Conservation (phyloP, 2,888 invertebrate genomes). For the Hypercompe scribonia region DNA sequence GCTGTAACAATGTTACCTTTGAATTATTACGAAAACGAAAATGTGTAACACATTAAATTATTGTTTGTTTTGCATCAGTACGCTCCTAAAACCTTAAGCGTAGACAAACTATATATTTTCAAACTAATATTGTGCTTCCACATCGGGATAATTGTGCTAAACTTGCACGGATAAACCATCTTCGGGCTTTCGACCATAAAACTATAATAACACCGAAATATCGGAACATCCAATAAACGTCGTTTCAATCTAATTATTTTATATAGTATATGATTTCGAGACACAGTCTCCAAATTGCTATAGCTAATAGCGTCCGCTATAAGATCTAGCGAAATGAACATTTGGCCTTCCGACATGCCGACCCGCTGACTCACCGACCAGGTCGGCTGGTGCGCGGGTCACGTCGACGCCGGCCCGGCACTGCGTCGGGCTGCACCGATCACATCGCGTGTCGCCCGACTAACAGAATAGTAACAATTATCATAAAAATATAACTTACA, state of each 20-base stretch:
- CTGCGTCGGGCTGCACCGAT: constrained; percentile 15
- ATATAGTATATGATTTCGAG: constrained; percentile 44
- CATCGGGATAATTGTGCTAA: constrained; percentile 45
- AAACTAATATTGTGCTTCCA: constrained; percentile 46
- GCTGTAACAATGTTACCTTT: constrained; percentile 31
- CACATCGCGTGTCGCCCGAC: constrained; percentile 39
- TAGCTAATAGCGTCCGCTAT: constrained; percentile 40
- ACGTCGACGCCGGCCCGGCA: constrained; percentile 2
- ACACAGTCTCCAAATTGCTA: constrained; percentile 50
- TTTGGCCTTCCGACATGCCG: constrained; percentile 12
- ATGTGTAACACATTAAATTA: constrained; percentile 18
- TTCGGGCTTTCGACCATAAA: constrained; percentile 52
- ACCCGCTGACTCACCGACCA: constrained; percentile 2
- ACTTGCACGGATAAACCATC: constrained; percentile 45
- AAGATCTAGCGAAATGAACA: constrained; percentile 40
- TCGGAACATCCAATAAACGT: constrained; percentile 55
- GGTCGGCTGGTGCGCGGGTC: not conserved
- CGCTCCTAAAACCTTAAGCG: constrained; percentile 25
- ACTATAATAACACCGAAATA: constrained; percentile 54
- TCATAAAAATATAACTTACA: constrained; percentile 56
- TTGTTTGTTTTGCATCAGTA: constrained; percentile 32
- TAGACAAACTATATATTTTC: constrained; percentile 18
- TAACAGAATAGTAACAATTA: constrained; percentile 44
- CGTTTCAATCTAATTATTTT: constrained; percentile 47
- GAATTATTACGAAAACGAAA: constrained; percentile 25